Conservation (phyloP, 2,888 invertebrate genomes). For the Tigriopus californicus region DNA sequence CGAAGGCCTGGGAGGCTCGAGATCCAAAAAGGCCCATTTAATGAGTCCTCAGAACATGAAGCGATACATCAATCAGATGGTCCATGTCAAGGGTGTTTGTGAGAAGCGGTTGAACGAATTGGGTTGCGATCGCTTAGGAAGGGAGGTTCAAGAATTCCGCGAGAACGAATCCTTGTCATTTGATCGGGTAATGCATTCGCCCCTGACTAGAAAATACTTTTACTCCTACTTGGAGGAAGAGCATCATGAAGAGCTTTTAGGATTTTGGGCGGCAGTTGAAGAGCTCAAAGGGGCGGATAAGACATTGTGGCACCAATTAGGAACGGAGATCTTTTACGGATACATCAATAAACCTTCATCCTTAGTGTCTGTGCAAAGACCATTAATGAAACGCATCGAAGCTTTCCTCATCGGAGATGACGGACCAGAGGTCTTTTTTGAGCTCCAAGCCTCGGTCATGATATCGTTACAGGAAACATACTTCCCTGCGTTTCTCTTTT, state of each 20-base stretch:
- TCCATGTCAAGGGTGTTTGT: slow-evolving; percentile 58
- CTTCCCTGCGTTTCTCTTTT: slow-evolving; percentile 69
- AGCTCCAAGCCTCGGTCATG: slow-evolving; percentile 60
- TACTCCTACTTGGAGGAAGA: slow-evolving; percentile 61
- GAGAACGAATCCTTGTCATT: slow-evolving; percentile 44
- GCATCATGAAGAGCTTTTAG: slow-evolving; percentile 61
- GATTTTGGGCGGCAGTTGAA: slow-evolving; percentile 70
- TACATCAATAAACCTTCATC: slow-evolving; percentile 62
- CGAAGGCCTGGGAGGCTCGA: background rate
- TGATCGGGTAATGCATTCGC: slow-evolving; percentile 51
- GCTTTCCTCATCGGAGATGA: slow-evolving; percentile 67
- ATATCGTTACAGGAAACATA: slow-evolving; percentile 65
- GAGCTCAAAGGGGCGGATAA: slow-evolving; percentile 55
- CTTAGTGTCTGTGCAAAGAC: slow-evolving; percentile 60
- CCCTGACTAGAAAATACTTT: slow-evolving; percentile 57
- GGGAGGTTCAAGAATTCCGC: slow-evolving; percentile 7
- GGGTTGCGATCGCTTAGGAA: slow-evolving; percentile 48
- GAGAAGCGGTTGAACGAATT: slow-evolving; percentile 51
- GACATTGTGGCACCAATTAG: slow-evolving; percentile 61
- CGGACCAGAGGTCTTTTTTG: slow-evolving; percentile 69
- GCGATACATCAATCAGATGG: slow-evolving; percentile 61
- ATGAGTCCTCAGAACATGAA: slow-evolving; percentile 49
- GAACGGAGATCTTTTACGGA: slow-evolving; percentile 77
- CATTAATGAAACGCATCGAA: slow-evolving; percentile 63
- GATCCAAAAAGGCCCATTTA: slow-evolving; percentile 30